A percentile compares a stretch with the other conserved stretches of the same genome.
These are phyloP conservation scores for Calonectris borealis DNA, from an alignment of 2,113 vertebrate genomes.

Conservation along the genomic window DNA sequence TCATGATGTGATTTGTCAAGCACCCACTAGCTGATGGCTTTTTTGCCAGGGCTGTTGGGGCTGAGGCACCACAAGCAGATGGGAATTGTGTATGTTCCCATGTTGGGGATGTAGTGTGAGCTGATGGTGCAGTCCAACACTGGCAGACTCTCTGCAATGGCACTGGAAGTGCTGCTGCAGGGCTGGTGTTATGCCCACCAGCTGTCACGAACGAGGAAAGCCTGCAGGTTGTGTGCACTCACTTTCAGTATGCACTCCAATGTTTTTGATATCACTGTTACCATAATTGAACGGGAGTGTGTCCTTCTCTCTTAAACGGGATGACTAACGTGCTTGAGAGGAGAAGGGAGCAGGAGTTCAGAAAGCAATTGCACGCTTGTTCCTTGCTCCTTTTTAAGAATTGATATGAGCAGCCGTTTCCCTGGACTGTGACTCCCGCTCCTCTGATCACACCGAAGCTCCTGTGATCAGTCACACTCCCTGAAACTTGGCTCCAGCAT, in stretches of 20 bases:
- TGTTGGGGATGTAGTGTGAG: not conserved
- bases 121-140: not conserved
- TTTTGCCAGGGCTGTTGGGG: not conserved
- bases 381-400: not conserved
- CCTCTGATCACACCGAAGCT: not conserved
- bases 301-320: not conserved
- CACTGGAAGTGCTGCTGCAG: not conserved
- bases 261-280: not conserved
- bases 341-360: not conserved
- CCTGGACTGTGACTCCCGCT: not conserved
- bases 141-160: not conserved
- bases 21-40: not conserved
- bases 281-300: not conserved
- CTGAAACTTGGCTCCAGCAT: not conserved
- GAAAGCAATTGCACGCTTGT: not conserved
- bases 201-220: not conserved
- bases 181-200: fast-evolving
- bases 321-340: not conserved
- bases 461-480: not conserved
- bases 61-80: too few species aligned
- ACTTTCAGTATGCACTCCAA: fast-evolving
- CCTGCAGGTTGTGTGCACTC: not conserved
- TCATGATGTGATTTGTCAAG: not conserved
- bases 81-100: fast-evolving
- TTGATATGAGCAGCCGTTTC: not conserved